phyloP scores from a whole-genome alignment of 2,888 invertebrate genomes.

The Epistrophe eligans region DNA sequence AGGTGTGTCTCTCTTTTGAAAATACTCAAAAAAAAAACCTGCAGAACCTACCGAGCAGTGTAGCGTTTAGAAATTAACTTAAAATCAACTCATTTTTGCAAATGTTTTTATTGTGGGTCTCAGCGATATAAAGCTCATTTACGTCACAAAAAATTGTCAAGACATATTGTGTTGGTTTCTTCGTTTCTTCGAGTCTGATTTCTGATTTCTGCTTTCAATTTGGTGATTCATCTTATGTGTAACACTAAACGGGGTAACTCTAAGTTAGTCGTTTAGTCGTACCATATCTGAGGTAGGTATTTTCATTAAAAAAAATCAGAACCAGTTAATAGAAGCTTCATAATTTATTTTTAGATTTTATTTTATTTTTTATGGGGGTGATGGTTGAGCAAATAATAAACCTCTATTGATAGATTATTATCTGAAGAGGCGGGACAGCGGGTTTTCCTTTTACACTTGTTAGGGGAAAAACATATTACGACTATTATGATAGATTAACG shows the following conservation, averaged over 20 bases:
- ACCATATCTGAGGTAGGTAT: conserved; percentile 39
- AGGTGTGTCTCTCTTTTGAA: not conserved
- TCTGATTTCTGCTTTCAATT: conserved; percentile 33
- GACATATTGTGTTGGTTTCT: conserved; percentile 4
- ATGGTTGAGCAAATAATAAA: not conserved
- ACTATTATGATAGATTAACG: not conserved
- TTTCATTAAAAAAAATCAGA: not conserved
- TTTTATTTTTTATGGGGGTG: conserved; percentile 1
- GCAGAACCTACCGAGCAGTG: conserved; percentile 53
- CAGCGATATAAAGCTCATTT: conserved; percentile 13
- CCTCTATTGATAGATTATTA: not conserved
- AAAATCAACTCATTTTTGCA: conserved; percentile 24
- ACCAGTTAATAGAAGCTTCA: conserved; percentile 39
- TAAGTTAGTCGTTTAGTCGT: conserved; percentile 2
- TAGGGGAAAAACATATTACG: not conserved
- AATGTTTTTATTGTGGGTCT: conserved; percentile 61
- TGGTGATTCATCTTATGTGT: conserved; percentile 59
- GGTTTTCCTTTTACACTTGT: not conserved
- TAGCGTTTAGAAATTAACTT: conserved; percentile 58
- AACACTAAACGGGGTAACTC: conserved; percentile 31
- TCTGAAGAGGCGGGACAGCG: not conserved
- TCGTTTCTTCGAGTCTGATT: not conserved
- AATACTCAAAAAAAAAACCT: not conserved
- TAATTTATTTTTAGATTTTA: conserved; percentile 51
- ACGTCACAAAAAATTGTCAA: conserved; percentile 44